These are phyloP conservation scores for Saturnia japonica DNA, from an alignment of 2,888 invertebrate species.

Conservation along the genomic window DNA sequence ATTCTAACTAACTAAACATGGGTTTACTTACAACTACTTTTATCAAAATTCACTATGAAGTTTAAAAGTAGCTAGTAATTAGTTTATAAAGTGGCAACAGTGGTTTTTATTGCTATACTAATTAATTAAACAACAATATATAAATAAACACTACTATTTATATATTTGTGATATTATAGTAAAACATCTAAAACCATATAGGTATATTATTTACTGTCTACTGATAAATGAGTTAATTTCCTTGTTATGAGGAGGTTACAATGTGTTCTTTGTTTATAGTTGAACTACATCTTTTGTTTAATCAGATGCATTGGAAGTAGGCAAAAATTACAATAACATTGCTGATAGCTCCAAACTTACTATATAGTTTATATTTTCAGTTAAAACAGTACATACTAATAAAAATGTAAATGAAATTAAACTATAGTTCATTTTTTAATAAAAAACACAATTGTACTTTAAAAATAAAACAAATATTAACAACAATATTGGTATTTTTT, in stretches of 20 bases:
- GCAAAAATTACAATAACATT: slow-evolving; percentile 9
- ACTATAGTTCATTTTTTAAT: slow-evolving; percentile 11
- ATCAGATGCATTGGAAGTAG: slow-evolving; percentile 22
- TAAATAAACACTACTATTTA: not conserved
- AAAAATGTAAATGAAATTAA: not conserved
- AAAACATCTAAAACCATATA: not conserved
- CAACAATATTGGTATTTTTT: slow-evolving; percentile 6
- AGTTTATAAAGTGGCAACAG: not conserved
- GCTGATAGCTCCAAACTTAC: not conserved
- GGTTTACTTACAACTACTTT: not conserved
- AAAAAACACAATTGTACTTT: slow-evolving; percentile 33
- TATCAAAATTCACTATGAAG: not conserved
- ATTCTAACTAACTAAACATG: not conserved
- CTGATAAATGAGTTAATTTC: slow-evolving; percentile 2
- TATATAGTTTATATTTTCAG: not conserved
- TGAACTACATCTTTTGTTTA: slow-evolving; percentile 8
- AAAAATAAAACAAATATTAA: slow-evolving; percentile 18
- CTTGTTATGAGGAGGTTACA: not conserved
- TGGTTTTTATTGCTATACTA: not conserved
- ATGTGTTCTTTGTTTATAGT: not conserved
- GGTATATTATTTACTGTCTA: not conserved
- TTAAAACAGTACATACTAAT: not conserved
- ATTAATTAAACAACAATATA: not conserved
- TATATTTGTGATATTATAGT: not conserved
- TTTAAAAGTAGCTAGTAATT: not conserved